These are phyloP conservation scores for Axinella damicornis DNA, from an alignment of 37 sponge, comb jelly and placozoan species.

Conservation along the genomic window DNA sequence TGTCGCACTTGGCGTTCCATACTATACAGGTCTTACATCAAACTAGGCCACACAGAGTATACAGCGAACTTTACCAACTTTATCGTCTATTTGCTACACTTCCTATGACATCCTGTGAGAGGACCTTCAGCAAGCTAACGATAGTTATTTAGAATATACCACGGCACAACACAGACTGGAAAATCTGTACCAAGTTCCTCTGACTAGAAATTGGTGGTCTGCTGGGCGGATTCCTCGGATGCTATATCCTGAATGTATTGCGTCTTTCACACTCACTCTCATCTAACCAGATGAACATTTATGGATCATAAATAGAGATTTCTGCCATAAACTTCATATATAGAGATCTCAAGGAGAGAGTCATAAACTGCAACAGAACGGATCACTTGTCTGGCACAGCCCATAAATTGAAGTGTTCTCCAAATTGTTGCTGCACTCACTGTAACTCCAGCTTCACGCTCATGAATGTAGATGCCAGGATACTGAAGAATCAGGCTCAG, in stretches of 20 bases:
- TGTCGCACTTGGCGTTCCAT: too few species aligned
- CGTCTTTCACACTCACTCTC: constrained; percentile 13
- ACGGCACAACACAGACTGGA: neutral
- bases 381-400: neutral
- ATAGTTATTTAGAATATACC: constrained; percentile 4
- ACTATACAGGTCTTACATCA: constrained; percentile 2
- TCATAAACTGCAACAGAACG: neutral
- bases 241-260: constrained; percentile 8
- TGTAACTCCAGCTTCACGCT: neutral
- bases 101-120: constrained; percentile 15
- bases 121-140: constrained; percentile 9
- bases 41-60: constrained; percentile 4
- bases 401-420: neutral
- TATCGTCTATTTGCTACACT: constrained; percentile 6
- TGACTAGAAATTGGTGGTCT: neutral
- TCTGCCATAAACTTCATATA: constrained; percentile 31
- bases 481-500: neutral
- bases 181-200: constrained; percentile 28
- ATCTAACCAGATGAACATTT: constrained; percentile 27
- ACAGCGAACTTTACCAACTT: constrained; percentile 21
- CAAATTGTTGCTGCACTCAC: neutral
- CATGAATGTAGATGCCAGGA: neutral
- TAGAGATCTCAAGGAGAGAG: neutral
- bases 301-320: constrained; percentile 26
- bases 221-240: constrained; percentile 6